Evolutionary conservation across 2,113 vertebrate species (phyloP), one percentile per base, ranked within the genome.

Genomic region (Fregetta grallaria): DNA sequence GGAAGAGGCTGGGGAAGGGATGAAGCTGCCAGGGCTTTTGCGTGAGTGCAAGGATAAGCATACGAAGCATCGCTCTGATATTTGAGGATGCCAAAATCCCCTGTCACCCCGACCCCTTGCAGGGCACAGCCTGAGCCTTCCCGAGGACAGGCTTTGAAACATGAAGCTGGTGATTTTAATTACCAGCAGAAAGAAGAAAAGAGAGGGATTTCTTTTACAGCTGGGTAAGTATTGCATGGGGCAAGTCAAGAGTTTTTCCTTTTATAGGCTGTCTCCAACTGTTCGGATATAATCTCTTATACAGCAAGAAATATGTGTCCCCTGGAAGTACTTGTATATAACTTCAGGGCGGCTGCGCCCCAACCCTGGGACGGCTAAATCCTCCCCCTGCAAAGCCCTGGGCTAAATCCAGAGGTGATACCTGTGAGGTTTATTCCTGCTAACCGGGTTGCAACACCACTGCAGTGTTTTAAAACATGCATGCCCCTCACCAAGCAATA

Each of bases 161-260:
- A 23, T 0, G 4, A 49, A 83, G 45, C 42, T 2, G 2, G 9
- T 14, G 29, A 26, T 86, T 91, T 89, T 83, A 66, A 86, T 73
- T 56, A 63, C 40, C 45, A 82, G 30, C 34, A 29, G 32, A 36
- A 25, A 47, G 44, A 50, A 76, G 61, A 78, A 74, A 84, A 95
- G 36, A 81, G 49, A 71, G 53, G 58, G 82, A 79, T 91, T 92
- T 78, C 68, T 84, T 92, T 87, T 93, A 52, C 91, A 84, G 63
- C 42, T 73, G 88, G 63, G 36, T 67, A 90, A 94, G 68, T 77
- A 13, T 70, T 66, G 84, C 91, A 63, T 11, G 68, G 81, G 75
- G 91, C 70, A 84, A 88, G 36, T 70, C 15, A 73, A 84, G 92
- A 95, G 72, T 71, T 88, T 70, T 68, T 85, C 75, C 63, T 86